A percentile compares a stretch with the other conserved stretches of the same genome.
Evolutionary conservation across 2,797 vertebrate genomes (phyloP).

Genomic region (Lepidocolaptes lacrymiger): DNA sequence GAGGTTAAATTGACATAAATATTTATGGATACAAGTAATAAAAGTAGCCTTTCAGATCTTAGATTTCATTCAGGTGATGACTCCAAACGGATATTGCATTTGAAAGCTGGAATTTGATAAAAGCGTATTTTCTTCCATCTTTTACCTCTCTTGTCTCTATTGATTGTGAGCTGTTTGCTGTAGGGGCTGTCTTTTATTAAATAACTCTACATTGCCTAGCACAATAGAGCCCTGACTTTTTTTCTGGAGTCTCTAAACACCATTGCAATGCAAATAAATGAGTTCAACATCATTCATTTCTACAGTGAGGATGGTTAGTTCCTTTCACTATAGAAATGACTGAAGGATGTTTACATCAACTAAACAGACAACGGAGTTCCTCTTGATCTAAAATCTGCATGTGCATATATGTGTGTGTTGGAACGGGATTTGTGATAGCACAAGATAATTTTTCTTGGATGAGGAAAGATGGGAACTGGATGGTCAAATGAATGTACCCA

Average conservation of each 20-base stretch:
- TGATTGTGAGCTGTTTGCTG: conserved; percentile 18
- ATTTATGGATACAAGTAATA: conserved; percentile 49
- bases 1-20: conserved; percentile 48
- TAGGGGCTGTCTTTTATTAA: conserved; percentile 21
- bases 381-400: not conserved
- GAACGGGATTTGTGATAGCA: not conserved
- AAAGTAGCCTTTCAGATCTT: conserved; percentile 29
- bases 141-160: conserved; percentile 32
- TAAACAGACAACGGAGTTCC: not conserved
- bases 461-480: not conserved
- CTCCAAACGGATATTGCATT: conserved; percentile 33
- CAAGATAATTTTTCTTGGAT: not conserved
- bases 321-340: not conserved
- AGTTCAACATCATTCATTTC: not conserved
- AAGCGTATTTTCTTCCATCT: not conserved
- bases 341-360: not conserved
- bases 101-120: conserved; percentile 54
- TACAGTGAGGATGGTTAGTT: not conserved
- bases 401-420: not conserved
- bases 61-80: conserved; percentile 34
- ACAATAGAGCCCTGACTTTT: not conserved
- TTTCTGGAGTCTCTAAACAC: not conserved
- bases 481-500: not conserved
- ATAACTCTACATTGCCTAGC: not conserved
- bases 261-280: not conserved